Percentiles rank a stretch among this genome's conserved stretches.
Conservation (phyloP, 1,140 invertebrate species). For the Eupristina koningsbergeri region DNA sequence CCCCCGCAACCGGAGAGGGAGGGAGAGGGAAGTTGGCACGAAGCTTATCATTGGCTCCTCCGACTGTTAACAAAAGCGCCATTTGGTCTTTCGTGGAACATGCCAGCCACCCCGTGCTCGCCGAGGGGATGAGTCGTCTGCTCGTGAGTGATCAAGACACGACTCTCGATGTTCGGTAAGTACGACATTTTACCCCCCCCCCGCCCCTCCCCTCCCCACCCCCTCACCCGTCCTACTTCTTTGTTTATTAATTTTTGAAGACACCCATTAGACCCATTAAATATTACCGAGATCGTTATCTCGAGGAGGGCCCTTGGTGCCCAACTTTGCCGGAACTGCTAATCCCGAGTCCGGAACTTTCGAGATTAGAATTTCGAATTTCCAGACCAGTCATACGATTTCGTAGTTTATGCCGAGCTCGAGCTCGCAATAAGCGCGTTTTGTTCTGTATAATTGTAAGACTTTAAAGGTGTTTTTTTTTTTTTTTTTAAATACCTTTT, state of each 20-base stretch:
- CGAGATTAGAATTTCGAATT: neutral
- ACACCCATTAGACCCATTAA: neutral
- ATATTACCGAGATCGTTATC: neutral
- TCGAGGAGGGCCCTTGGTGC: too few species aligned
- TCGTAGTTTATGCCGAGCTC: neutral
- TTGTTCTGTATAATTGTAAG: neutral
- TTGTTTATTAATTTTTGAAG: constrained; percentile 2
- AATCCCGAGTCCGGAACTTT: neutral
- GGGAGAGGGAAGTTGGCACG: neutral
- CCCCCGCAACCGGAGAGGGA: neutral
- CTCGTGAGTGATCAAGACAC: neutral
- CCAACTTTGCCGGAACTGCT: neutral
- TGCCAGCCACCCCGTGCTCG: neutral
- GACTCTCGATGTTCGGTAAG: neutral
- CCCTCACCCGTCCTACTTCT: too few species aligned
- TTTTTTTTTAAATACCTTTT: neutral
- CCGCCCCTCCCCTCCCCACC: too few species aligned
- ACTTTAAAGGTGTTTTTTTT: neutral
- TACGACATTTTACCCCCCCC: neutral
- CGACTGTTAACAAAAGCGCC: neutral
- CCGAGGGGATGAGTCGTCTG: neutral
- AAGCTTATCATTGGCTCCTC: neutral
- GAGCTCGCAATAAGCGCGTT: neutral
- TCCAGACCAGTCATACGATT: constrained; percentile 7
- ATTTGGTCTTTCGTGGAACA: neutral